Evolutionary conservation across 2,888 invertebrate species (phyloP).

Genomic region (Chymomyza fuscimana): DNA sequence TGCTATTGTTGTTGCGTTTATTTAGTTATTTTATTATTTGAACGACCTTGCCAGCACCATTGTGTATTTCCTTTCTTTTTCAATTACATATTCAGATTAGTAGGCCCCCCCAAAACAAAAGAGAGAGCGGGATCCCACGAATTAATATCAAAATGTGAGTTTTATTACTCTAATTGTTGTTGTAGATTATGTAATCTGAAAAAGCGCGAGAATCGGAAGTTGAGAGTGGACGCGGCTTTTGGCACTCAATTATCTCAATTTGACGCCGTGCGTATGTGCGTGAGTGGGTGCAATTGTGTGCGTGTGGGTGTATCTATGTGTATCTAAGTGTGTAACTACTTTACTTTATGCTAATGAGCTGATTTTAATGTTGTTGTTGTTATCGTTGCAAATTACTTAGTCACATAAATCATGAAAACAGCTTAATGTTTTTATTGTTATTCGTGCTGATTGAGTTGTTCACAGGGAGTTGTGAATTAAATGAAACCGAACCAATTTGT

Average conservation of each 20-base stretch:
- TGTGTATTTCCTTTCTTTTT: conserved; percentile 47
- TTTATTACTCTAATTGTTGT: conserved; percentile 38
- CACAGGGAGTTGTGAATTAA: conserved; percentile 30
- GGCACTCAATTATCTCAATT: conserved; percentile 42
- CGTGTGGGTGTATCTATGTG: conserved; percentile 11
- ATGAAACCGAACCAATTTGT: not conserved
- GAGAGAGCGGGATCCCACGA: conserved; percentile 23
- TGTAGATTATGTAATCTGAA: conserved; percentile 45
- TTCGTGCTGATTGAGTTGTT: conserved; percentile 28
- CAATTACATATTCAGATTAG: conserved; percentile 34
- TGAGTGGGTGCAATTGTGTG: not conserved
- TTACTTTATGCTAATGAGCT: conserved; percentile 1
- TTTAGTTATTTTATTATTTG: conserved; percentile 36
- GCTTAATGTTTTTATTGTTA: conserved; percentile 19
- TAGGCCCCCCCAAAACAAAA: conserved; percentile 9
- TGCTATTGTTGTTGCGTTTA: not conserved
- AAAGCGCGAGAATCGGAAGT: conserved; percentile 53
- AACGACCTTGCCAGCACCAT: conserved; percentile 50
- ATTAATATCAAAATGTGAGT: conserved; percentile 44
- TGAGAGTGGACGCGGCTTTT: conserved; percentile 30
- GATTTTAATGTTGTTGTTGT: conserved; percentile 21
- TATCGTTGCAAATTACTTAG: conserved; percentile 24
- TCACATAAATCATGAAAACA: conserved; percentile 7
- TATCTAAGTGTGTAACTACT: conserved; percentile 12
- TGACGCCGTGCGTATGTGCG: not conserved